Conservation (phyloP, 1,140 invertebrate species). For the Amyelois transitella region DNA sequence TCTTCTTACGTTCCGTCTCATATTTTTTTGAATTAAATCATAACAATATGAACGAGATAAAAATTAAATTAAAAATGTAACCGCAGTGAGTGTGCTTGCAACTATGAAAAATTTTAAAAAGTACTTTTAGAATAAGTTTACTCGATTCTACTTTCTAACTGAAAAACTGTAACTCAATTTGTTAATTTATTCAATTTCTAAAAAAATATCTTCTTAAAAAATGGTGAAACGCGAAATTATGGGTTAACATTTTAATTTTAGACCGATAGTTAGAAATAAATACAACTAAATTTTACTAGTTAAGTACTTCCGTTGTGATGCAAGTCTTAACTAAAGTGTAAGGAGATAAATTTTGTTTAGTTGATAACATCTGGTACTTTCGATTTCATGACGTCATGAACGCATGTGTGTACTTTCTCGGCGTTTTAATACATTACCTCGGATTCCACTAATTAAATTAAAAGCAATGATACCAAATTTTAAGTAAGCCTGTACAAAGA, state of each 20-base stretch:
- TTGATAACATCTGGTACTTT: constrained; percentile 1
- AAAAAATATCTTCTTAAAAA: too few species aligned
- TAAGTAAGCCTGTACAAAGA: too few species aligned
- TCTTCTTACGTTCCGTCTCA: not conserved
- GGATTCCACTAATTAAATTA: too few species aligned
- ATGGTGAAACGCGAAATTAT: not conserved
- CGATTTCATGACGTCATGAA: constrained; percentile 1
- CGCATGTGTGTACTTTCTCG: not conserved
- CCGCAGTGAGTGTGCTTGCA: too few species aligned
- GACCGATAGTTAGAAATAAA: not conserved
- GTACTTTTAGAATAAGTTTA: too few species aligned
- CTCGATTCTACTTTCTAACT: not conserved
- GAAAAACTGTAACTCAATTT: not conserved
- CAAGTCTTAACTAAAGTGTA: not conserved
- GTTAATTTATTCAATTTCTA: too few species aligned
- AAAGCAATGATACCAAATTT: too few species aligned
- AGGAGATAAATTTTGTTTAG: constrained; percentile 1
- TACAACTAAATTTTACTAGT: not conserved
- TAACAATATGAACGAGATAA: not conserved
- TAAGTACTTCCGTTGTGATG: not conserved
- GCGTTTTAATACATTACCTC: not conserved
- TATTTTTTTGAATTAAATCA: not conserved
- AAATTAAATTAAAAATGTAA: not conserved
- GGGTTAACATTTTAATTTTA: not conserved
- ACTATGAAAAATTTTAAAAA: too few species aligned